Conservation (phyloP, 2,888 invertebrate species). For the Diploptera punctata region DNA sequence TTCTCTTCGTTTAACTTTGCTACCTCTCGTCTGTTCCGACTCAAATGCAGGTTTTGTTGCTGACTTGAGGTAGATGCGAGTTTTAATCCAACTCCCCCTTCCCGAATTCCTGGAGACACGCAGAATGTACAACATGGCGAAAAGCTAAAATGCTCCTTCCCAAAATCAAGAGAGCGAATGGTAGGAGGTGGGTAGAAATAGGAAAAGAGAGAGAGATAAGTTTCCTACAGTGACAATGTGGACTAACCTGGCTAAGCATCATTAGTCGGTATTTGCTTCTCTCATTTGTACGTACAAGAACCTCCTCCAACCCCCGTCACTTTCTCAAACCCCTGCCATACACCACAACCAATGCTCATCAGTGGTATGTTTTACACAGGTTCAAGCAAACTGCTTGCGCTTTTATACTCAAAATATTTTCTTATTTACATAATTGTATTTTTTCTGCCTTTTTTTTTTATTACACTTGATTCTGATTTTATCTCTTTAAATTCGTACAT, state of each 20-base stretch:
- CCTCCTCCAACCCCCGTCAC: slow-evolving; percentile 20
- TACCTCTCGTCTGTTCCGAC: too few relatives aligned
- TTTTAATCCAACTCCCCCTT: background rate
- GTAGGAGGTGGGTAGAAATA: slow-evolving; percentile 14
- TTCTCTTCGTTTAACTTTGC: background rate
- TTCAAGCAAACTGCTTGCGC: slow-evolving; percentile 7
- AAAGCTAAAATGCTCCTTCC: background rate
- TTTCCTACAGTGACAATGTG: slow-evolving; percentile 32
- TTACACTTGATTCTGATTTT: too few relatives aligned
- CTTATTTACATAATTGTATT: too few relatives aligned
- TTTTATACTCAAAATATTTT: too few relatives aligned
- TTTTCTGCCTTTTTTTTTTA: too few relatives aligned
- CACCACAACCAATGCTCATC: slow-evolving; percentile 34
- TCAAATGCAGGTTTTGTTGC: background rate
- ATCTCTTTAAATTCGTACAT: too few relatives aligned
- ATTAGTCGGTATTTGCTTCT: slow-evolving; percentile 43
- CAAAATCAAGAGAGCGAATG: too few relatives aligned
- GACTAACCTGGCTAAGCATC: slow-evolving; percentile 40
- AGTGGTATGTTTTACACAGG: slow-evolving; percentile 6
- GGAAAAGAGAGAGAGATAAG: slow-evolving; percentile 18
- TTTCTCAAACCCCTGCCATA: slow-evolving; percentile 19
- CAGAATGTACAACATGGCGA: slow-evolving; percentile 7
- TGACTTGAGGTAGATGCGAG: background rate
- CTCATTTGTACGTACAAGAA: slow-evolving; percentile 39
- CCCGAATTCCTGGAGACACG: background rate